Percentiles rank a stretch among this genome's conserved stretches.
These are phyloP conservation scores for Arizona elegans DNA, from an alignment of 2,113 vertebrate species.

Conservation along the genomic window DNA sequence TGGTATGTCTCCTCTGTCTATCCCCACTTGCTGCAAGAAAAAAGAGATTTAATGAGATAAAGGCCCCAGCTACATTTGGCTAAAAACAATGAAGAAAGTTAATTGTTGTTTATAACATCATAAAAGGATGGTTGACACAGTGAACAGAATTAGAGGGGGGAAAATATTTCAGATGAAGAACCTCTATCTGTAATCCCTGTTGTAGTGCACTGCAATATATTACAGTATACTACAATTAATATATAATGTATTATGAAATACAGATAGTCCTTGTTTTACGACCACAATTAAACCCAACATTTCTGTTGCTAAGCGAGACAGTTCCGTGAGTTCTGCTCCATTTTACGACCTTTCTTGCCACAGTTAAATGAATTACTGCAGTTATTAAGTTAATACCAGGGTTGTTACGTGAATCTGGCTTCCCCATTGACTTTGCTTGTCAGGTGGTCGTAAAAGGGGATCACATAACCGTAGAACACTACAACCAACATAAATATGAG, in stretches of 20 bases:
- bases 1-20: slow-evolving; percentile 96
- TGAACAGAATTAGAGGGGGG: neutral
- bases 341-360: neutral
- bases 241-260: neutral
- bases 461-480: neutral
- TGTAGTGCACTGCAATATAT: neutral
- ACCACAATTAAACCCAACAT: neutral
- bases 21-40: slow-evolving; percentile 92
- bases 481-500: neutral
- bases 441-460: neutral
- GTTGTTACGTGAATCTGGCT: neutral
- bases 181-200: neutral
- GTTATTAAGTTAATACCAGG: neutral
- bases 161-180: neutral
- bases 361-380: neutral
- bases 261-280: neutral
- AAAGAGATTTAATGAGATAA: slow-evolving; percentile 46
- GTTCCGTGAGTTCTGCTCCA: neutral
- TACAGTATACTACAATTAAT: neutral
- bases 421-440: neutral
- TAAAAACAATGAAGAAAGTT: slow-evolving; percentile 36
- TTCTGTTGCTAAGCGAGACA: neutral
- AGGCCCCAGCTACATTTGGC: slow-evolving; percentile 31
- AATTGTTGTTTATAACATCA: neutral
- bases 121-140: neutral